Evolutionary conservation across 2,113 vertebrate genomes (phyloP), one percentile per base, ranked within the genome.

Genomic region (Cyanoderma ruficeps): DNA sequence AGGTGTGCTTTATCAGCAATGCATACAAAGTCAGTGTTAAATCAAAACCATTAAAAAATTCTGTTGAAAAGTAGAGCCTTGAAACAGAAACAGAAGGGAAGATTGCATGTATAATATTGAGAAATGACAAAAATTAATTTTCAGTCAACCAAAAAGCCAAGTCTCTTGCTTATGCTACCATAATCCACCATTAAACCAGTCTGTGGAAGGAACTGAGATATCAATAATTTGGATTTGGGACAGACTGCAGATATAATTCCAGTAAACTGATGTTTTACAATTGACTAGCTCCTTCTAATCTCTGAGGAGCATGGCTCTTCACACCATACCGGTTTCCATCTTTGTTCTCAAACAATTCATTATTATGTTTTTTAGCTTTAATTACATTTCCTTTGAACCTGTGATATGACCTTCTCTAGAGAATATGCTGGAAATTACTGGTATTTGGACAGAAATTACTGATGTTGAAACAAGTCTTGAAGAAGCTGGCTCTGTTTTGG

Each of bases 361-460:
- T 65, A 69, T 65, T 67, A 39, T 61, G 31, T 23, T 91, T 89
- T 85, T 75, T 39, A 64, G 33, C 31, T 86, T 88, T 52, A 77
- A 86, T 83, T 85, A 74, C 19, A 67, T 74, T 81, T 95, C 59
- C 33, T 90, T 93, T 93, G 82, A 90, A 91, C 61, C 5, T 53
- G 4, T 76, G 57, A n/a, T 82, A 76, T 49, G 23, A 44, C 7
- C 8, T 55, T 77, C 87, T 85, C 81, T 74, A 61, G 46, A 93
- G 53, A 86, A 69, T 50, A 76, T 47, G 19, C 15, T 78, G 21
- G 35, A 93, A 95, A 88, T 64, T 46, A 30, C 23, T 80, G 24
- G 27, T 10, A 63, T 91, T 47, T 83, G 24, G 28, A 55, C 27
- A 13, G 10, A 80, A 91, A 88, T 85, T 87, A 72, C 13, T 70